Percentiles rank a stretch among this genome's conserved stretches.
These are phyloP conservation scores for Autographa pulchrina DNA, from an alignment of 2,888 invertebrate genomes.

Conservation along the genomic window DNA sequence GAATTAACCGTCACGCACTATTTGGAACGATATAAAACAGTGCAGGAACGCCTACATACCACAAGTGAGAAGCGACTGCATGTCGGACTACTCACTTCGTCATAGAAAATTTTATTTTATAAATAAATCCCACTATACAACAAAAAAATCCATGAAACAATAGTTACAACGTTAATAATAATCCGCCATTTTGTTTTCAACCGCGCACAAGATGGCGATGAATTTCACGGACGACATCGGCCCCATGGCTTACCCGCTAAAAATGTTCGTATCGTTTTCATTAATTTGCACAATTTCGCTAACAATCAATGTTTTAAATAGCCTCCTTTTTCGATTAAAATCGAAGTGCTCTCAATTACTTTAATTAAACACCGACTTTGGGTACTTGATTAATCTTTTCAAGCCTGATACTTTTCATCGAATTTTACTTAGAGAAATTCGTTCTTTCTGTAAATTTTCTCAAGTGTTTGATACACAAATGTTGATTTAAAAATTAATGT, in stretches of 20 bases:
- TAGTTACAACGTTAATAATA: slow-evolving; percentile 52
- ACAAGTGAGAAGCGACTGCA: slow-evolving; percentile 89
- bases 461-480: slow-evolving; percentile 15
- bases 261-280: slow-evolving; percentile 78
- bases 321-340: slow-evolving; percentile 21
- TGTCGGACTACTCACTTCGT: slow-evolving; percentile 90
- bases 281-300: slow-evolving; percentile 33
- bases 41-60: slow-evolving; percentile 50
- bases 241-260: slow-evolving; percentile 83
- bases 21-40: slow-evolving; percentile 82
- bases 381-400: slow-evolving; percentile 38
- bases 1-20: slow-evolving; percentile 87
- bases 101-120: slow-evolving; percentile 59
- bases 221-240: slow-evolving; percentile 81
- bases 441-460: slow-evolving; percentile 15
- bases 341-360: slow-evolving; percentile 43
- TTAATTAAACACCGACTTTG: slow-evolving; percentile 42
- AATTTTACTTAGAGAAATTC: slow-evolving; percentile 11
- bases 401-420: slow-evolving; percentile 14
- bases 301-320: slow-evolving; percentile 31
- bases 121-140: slow-evolving; percentile 57
- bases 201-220: slow-evolving; percentile 80
- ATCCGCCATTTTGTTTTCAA: slow-evolving; percentile 74
- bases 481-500: not conserved
- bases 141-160: slow-evolving; percentile 68